These are phyloP conservation scores for Marisa cornuarietis DNA, from an alignment of 1,140 invertebrate genomes.

Conservation along the genomic window DNA sequence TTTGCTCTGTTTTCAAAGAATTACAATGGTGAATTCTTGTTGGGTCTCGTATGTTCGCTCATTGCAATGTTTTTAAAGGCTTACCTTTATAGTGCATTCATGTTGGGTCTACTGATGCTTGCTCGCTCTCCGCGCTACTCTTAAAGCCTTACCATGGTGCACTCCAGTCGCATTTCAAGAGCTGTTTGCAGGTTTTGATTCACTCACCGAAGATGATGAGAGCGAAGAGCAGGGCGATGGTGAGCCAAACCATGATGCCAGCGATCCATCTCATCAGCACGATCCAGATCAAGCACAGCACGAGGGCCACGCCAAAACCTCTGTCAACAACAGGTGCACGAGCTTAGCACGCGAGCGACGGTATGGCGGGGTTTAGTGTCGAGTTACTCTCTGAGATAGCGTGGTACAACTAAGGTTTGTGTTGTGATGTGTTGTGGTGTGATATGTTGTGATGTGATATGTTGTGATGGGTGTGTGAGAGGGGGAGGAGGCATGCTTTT, in stretches of 20 bases:
- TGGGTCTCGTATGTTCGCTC: not conserved
- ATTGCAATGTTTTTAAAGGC: not conserved
- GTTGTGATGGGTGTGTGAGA: no score
- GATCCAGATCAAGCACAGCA: slow-evolving; percentile 87
- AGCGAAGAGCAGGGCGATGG: slow-evolving; percentile 77
- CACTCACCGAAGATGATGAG: slow-evolving; percentile 76
- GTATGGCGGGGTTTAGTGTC: no score
- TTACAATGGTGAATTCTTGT: no score
- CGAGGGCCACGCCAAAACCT: slow-evolving; percentile 73
- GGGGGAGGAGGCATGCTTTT: no score
- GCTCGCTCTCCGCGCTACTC: not conserved
- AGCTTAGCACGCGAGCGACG: no score
- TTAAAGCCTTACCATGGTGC: not conserved
- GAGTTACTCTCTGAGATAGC: no score
- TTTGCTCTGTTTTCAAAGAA: no score
- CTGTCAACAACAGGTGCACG: slow-evolving; percentile 36
- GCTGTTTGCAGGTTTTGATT: not conserved
- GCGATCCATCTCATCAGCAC: slow-evolving; percentile 88
- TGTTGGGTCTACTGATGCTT: not conserved
- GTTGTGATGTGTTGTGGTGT: no score
- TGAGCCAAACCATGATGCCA: slow-evolving; percentile 85
- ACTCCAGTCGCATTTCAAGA: not conserved
- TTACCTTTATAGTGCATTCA: not conserved
- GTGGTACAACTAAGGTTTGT: no score
- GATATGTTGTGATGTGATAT: no score